These are phyloP conservation scores for Saturnia japonica DNA, from an alignment of 2,888 invertebrate genomes.

Conservation along the genomic window DNA sequence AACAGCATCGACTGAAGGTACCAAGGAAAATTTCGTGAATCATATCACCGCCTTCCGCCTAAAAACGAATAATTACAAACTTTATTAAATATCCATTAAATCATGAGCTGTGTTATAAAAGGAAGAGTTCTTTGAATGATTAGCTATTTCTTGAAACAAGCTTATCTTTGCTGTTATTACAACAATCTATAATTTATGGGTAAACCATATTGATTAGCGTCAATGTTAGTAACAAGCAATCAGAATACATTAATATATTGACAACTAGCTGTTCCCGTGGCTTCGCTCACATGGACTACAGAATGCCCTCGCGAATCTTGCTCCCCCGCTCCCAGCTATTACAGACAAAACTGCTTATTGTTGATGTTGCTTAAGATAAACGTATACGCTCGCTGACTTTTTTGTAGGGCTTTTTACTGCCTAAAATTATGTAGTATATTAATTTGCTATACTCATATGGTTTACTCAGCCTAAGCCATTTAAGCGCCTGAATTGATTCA, in stretches of 20 bases:
- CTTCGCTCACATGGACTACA: too few relatives aligned
- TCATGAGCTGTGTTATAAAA: neutral
- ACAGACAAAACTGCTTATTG: too few relatives aligned
- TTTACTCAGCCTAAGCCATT: too few relatives aligned
- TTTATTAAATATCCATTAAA: neutral
- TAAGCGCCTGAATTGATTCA: too few relatives aligned
- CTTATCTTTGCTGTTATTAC: neutral
- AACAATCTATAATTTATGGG: neutral
- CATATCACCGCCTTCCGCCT: neutral
- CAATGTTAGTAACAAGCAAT: neutral
- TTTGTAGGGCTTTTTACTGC: too few relatives aligned
- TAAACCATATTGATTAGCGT: neutral
- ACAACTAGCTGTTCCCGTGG: too few relatives aligned
- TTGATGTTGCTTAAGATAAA: too few relatives aligned
- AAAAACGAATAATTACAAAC: neutral
- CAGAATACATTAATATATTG: neutral
- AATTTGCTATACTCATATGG: too few relatives aligned
- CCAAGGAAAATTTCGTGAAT: neutral
- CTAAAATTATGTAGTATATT: too few relatives aligned
- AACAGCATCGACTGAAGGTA: neutral
- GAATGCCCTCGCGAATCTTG: too few relatives aligned
- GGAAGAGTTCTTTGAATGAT: neutral
- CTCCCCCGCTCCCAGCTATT: too few relatives aligned
- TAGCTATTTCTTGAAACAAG: neutral
- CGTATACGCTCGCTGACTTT: too few relatives aligned